Conservation (phyloP, 2,888 invertebrate genomes). For the Lepidonotus clava region DNA sequence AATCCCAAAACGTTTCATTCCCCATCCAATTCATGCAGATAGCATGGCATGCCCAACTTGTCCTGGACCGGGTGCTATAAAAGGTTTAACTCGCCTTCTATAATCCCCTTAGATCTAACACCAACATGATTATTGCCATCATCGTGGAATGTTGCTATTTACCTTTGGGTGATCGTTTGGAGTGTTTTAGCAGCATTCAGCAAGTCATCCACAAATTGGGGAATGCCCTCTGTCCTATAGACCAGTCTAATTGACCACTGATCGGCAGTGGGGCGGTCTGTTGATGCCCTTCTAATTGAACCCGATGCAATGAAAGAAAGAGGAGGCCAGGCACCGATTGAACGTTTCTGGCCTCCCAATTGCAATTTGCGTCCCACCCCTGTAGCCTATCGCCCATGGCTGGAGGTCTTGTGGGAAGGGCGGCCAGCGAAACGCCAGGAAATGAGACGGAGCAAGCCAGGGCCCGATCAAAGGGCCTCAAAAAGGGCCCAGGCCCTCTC, state of each 20-base stretch:
- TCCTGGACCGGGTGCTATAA: no score
- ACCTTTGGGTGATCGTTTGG: no score
- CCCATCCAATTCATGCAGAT: no score
- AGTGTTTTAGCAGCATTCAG: no score
- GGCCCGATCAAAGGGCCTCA: slow-evolving; percentile 26
- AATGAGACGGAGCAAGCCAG: slow-evolving; percentile 11
- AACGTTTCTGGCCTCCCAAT: not conserved
- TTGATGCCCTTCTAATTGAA: slow-evolving; percentile 1
- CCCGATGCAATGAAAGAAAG: slow-evolving; percentile 12
- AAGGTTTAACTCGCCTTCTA: no score
- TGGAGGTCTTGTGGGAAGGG: not conserved
- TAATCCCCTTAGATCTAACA: no score
- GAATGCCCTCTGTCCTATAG: not conserved
- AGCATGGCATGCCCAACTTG: no score
- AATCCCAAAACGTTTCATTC: no score
- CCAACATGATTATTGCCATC: no score
- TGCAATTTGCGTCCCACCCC: not conserved
- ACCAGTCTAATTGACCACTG: not conserved
- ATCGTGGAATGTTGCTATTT: no score
- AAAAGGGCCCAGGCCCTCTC: not conserved
- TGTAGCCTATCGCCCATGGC: not conserved
- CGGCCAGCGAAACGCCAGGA: not conserved
- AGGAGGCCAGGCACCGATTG: not conserved
- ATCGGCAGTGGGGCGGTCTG: not conserved
- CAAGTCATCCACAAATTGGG: not conserved